These are phyloP conservation scores for Parotocinclus haroldoi DNA, from an alignment of 2,797 vertebrate genomes.

Conservation along the genomic window DNA sequence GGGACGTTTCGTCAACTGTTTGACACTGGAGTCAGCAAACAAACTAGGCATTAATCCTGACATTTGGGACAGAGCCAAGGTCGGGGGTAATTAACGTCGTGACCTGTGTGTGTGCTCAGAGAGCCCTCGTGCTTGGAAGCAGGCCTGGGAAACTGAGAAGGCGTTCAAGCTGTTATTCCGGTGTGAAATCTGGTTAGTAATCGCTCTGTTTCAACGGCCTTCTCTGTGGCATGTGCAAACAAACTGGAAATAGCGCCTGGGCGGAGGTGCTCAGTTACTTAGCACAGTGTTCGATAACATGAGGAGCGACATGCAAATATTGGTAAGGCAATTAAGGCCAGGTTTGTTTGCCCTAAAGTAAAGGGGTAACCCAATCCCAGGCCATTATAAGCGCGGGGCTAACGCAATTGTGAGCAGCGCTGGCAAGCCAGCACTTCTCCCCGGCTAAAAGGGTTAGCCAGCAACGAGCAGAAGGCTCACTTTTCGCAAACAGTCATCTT, in stretches of 20 bases:
- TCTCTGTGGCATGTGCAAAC: slow-evolving; percentile 64
- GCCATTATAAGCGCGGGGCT: slow-evolving; percentile 68
- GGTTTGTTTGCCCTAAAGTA: slow-evolving; percentile 69
- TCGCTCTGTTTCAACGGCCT: slow-evolving; percentile 61
- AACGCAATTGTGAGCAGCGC: slow-evolving; percentile 60
- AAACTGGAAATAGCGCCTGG: slow-evolving; percentile 66
- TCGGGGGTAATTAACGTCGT: slow-evolving; percentile 10
- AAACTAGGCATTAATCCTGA: too few species aligned
- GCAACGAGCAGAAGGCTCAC: slow-evolving; percentile 61
- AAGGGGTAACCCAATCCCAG: slow-evolving; percentile 71
- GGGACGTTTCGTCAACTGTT: too few species aligned
- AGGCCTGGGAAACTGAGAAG: slow-evolving; percentile 53
- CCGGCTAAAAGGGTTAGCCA: slow-evolving; percentile 65
- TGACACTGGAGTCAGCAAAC: too few species aligned
- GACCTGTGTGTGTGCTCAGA: not conserved
- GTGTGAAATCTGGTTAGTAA: slow-evolving; percentile 69
- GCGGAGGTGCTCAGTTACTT: slow-evolving; percentile 62
- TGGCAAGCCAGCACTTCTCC: slow-evolving; percentile 62
- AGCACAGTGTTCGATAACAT: slow-evolving; percentile 71
- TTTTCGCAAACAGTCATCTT: slow-evolving; percentile 64
- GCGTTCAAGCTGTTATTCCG: slow-evolving; percentile 53
- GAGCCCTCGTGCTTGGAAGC: slow-evolving; percentile 13
- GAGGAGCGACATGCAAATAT: slow-evolving; percentile 76
- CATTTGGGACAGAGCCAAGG: slow-evolving; percentile 9
- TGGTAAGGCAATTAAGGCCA: slow-evolving; percentile 72